Evolutionary conservation across 2,888 invertebrate genomes (phyloP), one percentile per base, ranked within the genome.

Genomic region (Brenthis hecate): DNA sequence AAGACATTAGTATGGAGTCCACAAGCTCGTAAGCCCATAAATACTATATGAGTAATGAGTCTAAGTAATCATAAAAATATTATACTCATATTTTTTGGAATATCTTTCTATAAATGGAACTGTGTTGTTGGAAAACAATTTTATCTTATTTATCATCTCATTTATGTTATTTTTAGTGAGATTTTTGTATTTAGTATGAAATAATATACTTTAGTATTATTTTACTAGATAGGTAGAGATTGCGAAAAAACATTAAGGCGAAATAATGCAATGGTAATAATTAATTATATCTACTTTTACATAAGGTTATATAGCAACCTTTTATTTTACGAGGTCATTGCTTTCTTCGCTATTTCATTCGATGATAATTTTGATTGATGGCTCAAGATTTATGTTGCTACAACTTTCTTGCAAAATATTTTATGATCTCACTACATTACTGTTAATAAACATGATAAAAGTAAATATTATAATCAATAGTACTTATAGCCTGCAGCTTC

Each of bases 301-400:
- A 43, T 43, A 43, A 43, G 36, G 36, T 43, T 36, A 1, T 36
- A 1, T 6, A 36, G 36, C 19, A 51, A 6, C 14, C 51, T 51
- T 51, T 51, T 51, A 16, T 55, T 48, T 43, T 57, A 55, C 55
- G 58, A 55, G 60, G 54, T 66, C 60, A 55, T 58, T 60, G 47
- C 51, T n/a, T n/a, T 51, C 51, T 51, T 51, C 14, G 8, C 16
- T 16, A 51, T 61, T 57, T 47, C 43, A 61, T 72, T 66, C 67
- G 68, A 71, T 68, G 58, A 60, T 71, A 75, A 43, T 43, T 43
- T 43, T 79, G 78, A 80, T 81, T 79, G 78, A 80, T 80, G 77
- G 76, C 76, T 73, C 70, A 67, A 64, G 75, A 70, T 75, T 70
- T 70, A 80, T 75, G 75, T 58, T 68, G 66, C 70, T 73, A 66